Evolutionary conservation across 2,113 vertebrate species (phyloP), one percentile per base, ranked within the genome.

Genomic region (Excalfactoria chinensis): DNA sequence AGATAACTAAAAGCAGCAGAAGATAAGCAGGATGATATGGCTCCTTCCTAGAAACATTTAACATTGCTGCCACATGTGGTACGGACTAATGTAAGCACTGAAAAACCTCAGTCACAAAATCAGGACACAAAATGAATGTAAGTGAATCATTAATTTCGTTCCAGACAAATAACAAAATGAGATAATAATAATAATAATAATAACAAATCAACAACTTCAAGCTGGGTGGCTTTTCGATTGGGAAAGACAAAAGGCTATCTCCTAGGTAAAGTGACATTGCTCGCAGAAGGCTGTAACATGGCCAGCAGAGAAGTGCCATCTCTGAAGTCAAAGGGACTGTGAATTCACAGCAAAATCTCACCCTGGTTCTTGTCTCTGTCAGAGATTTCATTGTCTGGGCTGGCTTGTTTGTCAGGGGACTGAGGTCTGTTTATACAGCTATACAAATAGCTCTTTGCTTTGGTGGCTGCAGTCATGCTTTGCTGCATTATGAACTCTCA

Each of bases 361-460:
- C 44, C 48, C 20, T 48, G 71, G 48, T 49, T 23, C 62, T 23
- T 19, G 12, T 51, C 26, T 48, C 56, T 81, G 13, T 72, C 66
- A 44, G 58, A 35, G 26, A 30, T 89, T 90, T 83, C 35, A 7
- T 84, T 80, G 37, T 60, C 49, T 2, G 2, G 41, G 7, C 46
- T 43, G 37, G 8, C 9, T 77, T 91, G 64, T 80, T 91, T 88
- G 76, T 11, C 73, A 48, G 73, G 16, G n/a, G 26, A 19, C 8
- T 0, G 2, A 81, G 62, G 23, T 90, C 76, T 96, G 79, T 88
- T 93, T 94, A 77, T 30, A 88, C 51, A 95, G 48, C 92, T 88
- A 58, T 32, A 49, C 84, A 93, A 95, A 96, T 2, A 95, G 40
- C 41, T 74, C 32, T 44, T 44, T 74, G 56, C 17, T 11, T 46